Evolutionary conservation across 23 tunicate species (phyloP).

Genomic region (Clavelina lepadiformis): DNA sequence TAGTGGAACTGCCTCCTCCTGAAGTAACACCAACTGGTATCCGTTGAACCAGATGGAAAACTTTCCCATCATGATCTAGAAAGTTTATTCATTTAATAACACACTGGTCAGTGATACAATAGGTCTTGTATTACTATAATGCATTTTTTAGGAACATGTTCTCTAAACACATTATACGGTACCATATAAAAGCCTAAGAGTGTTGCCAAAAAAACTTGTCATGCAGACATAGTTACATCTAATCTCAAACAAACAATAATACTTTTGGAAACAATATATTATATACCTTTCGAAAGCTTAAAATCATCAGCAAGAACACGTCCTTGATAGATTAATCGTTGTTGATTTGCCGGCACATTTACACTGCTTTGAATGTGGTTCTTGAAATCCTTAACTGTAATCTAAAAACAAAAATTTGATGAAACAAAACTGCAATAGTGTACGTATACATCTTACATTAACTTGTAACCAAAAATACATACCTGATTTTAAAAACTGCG

Average conservation of each 20-base stretch:
- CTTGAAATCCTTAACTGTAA: conserved; percentile 47
- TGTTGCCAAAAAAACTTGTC: too few species aligned
- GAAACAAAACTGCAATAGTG: background rate
- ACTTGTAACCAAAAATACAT: background rate
- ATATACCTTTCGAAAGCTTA: conserved; percentile 30
- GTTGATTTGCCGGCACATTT: conserved; percentile 47
- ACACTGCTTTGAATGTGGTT: conserved; percentile 27
- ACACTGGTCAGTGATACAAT: too few species aligned
- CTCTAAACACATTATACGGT: too few species aligned
- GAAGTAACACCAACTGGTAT: conserved; percentile 30
- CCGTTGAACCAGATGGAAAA: conserved; percentile 67
- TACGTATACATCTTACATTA: background rate
- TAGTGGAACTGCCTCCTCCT: conserved; percentile 1
- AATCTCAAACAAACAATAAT: too few species aligned
- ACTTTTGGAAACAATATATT: background rate
- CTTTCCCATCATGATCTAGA: conserved; percentile 70
- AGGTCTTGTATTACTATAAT: too few species aligned
- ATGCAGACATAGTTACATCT: too few species aligned
- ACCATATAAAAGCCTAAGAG: too few species aligned
- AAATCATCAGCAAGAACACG: conserved; percentile 59
- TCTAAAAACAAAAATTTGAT: conserved; percentile 17
- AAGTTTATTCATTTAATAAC: too few species aligned
- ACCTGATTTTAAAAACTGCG: background rate
- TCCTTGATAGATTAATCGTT: conserved; percentile 70
- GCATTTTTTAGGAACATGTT: too few species aligned